phyloP scores from a whole-genome alignment of 1,140 invertebrate species.

The Drosophila paulistorum region DNA sequence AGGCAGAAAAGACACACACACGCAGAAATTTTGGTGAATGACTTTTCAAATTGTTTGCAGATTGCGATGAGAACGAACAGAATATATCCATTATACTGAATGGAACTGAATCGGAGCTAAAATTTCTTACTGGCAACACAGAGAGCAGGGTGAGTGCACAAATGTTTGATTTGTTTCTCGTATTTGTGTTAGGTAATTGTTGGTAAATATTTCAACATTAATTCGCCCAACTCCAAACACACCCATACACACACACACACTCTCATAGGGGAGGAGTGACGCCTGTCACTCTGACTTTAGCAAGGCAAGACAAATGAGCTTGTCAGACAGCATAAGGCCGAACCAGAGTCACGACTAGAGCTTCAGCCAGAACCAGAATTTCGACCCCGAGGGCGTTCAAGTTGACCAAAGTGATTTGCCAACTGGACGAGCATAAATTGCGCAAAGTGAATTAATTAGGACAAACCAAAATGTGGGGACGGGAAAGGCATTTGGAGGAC shows the following conservation, averaged over 20 bases:
- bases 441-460: constrained; percentile 55
- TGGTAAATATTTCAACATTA: constrained; percentile 71
- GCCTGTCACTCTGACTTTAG: constrained; percentile 8
- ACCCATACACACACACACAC: constrained; percentile 17
- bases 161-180: constrained; percentile 8
- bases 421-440: constrained; percentile 54
- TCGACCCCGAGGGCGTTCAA: constrained; percentile 10
- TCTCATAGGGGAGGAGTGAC: no score
- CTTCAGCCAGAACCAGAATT: constrained; percentile 14
- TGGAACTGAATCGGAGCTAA: constrained; percentile 94
- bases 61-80: constrained; percentile 88
- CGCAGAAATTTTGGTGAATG: background rate
- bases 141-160: constrained; percentile 84
- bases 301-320: constrained; percentile 64
- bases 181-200: constrained; percentile 56
- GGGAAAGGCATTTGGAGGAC: background rate
- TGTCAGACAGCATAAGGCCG: constrained; percentile 30
- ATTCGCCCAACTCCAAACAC: constrained; percentile 23
- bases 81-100: constrained; percentile 95
- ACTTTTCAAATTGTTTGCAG: constrained; percentile 80
- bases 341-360: background rate
- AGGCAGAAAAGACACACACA: constrained; percentile 50
- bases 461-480: constrained; percentile 35
- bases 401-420: constrained; percentile 46
- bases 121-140: constrained; percentile 86